Evolutionary conservation across 2,113 vertebrate genomes (phyloP).

Genomic region (Monopterus albus): DNA sequence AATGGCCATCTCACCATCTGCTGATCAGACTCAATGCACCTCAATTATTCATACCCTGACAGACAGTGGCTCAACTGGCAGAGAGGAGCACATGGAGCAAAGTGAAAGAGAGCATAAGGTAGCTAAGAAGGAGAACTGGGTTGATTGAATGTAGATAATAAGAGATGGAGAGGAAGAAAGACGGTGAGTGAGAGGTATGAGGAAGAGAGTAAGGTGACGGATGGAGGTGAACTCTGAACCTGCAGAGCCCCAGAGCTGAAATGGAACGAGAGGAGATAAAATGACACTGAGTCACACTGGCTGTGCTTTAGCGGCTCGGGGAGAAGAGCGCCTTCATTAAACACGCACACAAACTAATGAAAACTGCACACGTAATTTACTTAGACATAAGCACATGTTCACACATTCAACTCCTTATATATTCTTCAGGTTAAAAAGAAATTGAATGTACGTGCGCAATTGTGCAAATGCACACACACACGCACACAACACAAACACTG

Average conservation of each 20-base stretch:
- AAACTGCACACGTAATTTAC: background rate
- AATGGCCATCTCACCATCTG: constrained; percentile 76
- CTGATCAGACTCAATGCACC: constrained; percentile 72
- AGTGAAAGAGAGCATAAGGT: too few relatives aligned
- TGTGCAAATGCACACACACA: background rate
- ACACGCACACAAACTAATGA: background rate
- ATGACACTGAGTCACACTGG: constrained; percentile 58
- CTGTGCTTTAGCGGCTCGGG: constrained; percentile 46
- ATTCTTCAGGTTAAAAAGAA: constrained; percentile 1
- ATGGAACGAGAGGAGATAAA: constrained; percentile 60
- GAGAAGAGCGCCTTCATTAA: constrained; percentile 41
- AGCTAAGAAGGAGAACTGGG: background rate
- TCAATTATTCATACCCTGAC: constrained; percentile 78
- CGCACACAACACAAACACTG: constrained; percentile 2
- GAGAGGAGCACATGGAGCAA: constrained; percentile 12
- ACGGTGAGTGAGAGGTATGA: constrained; percentile 1
- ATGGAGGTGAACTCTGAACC: constrained; percentile 70
- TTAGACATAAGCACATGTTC: constrained; percentile 4
- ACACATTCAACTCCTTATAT: background rate
- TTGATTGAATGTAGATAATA: constrained; percentile 44
- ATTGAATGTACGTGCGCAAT: background rate
- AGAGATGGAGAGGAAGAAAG: constrained; percentile 3
- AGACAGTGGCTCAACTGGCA: constrained; percentile 39
- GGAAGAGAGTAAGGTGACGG: background rate
- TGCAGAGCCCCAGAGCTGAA: constrained; percentile 39